Evolutionary conservation across 2,113 vertebrate genomes (phyloP).

Genomic region (Proteles cristata): DNA sequence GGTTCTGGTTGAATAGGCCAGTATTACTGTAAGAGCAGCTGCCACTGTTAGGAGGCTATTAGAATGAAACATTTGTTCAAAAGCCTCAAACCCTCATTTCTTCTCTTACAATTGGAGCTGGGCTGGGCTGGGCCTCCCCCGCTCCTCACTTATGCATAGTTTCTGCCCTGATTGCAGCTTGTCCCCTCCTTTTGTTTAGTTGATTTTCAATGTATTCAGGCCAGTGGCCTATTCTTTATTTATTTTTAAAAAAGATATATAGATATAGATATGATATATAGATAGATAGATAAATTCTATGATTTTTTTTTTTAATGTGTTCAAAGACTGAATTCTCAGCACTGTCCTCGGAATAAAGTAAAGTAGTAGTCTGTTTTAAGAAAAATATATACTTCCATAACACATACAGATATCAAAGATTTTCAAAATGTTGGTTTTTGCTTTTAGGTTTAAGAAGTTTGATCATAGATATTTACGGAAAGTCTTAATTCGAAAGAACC

Average conservation of each 20-base stretch:
- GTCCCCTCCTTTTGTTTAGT: slow-evolving; percentile 76
- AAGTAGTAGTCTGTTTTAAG: slow-evolving; percentile 24
- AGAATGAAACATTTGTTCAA: slow-evolving; percentile 72
- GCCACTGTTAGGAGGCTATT: slow-evolving; percentile 69
- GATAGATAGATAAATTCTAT: neutral
- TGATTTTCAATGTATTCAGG: slow-evolving; percentile 70
- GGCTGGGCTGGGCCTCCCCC: slow-evolving; percentile 42
- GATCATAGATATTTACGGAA: slow-evolving; percentile 93
- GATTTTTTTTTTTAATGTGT: neutral
- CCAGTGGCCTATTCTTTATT: slow-evolving; percentile 46
- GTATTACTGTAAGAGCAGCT: slow-evolving; percentile 78
- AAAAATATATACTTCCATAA: neutral
- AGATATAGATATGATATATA: too few species aligned
- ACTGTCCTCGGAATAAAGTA: slow-evolving; percentile 16
- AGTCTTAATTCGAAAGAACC: slow-evolving; percentile 91
- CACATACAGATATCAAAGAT: neutral
- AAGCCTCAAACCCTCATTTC: slow-evolving; percentile 59
- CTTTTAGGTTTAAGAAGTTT: slow-evolving; percentile 94
- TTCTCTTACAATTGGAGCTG: slow-evolving; percentile 64
- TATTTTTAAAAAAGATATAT: neutral
- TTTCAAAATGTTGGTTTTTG: slow-evolving; percentile 2
- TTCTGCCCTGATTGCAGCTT: slow-evolving; percentile 79
- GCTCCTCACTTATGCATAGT: neutral
- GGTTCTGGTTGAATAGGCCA: slow-evolving; percentile 77
- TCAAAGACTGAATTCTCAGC: neutral